A percentile compares a stretch with the other conserved stretches of the same genome.
Evolutionary conservation across 2,888 invertebrate species (phyloP).

Genomic region (Thera obeliscata): DNA sequence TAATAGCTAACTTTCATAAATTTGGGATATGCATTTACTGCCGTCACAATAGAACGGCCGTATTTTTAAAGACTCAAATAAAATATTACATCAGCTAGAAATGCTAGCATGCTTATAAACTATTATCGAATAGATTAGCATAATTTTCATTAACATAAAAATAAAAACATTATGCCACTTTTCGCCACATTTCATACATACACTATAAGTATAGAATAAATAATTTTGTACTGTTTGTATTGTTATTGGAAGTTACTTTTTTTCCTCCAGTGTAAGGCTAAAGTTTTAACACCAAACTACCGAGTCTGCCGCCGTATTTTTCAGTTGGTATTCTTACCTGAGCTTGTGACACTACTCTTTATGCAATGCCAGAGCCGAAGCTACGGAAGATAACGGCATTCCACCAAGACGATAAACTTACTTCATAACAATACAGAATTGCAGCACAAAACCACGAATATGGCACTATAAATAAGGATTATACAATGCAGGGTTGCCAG

Average conservation of each 20-base stretch:
- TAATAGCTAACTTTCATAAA: too few relatives aligned
- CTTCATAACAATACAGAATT: constrained; percentile 38
- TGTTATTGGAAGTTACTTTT: too few relatives aligned
- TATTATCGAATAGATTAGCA: constrained; percentile 13
- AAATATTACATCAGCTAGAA: neutral
- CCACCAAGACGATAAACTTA: constrained; percentile 36
- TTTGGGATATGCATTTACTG: too few relatives aligned
- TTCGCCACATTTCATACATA: constrained; percentile 2
- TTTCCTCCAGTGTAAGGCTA: too few relatives aligned
- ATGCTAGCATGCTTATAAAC: neutral
- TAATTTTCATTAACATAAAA: constrained; percentile 17
- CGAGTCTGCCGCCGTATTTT: too few relatives aligned
- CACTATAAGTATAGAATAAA: too few relatives aligned
- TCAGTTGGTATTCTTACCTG: too few relatives aligned
- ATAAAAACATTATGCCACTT: constrained; percentile 11
- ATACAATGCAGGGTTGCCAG: constrained; percentile 26
- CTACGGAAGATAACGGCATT: constrained; percentile 34
- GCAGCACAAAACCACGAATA: constrained; percentile 40
- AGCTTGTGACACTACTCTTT: neutral
- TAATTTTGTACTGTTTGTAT: too few relatives aligned
- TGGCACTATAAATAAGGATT: constrained; percentile 40
- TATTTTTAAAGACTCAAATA: neutral
- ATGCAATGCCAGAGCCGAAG: constrained; percentile 10
- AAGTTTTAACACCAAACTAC: too few relatives aligned
- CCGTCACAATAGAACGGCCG: neutral